phyloP scores from a whole-genome alignment of 2,797 vertebrate species.

The Hyperoplus immaculatus region DNA sequence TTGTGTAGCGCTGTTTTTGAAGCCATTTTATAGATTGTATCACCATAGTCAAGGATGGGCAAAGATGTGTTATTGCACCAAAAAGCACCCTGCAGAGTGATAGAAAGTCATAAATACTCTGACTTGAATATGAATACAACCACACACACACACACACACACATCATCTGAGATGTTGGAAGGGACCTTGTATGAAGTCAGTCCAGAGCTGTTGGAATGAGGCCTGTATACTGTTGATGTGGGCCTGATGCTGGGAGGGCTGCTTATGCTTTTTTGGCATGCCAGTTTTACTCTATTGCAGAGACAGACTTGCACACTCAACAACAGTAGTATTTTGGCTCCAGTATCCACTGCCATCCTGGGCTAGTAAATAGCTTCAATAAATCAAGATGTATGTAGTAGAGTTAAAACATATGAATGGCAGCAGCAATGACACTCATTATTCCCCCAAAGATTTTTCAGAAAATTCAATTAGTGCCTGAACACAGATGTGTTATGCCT shows the following conservation, averaged over 20 bases:
- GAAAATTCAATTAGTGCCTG: too few relatives aligned
- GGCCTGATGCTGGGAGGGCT: conserved; percentile 15
- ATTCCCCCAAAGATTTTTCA: background rate
- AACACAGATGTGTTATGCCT: background rate
- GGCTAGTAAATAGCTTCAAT: background rate
- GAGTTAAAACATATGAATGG: background rate
- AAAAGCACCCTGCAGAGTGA: conserved; percentile 10
- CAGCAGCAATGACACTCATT: background rate
- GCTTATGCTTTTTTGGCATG: conserved; percentile 19
- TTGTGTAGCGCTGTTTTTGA: too few relatives aligned
- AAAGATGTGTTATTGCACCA: conserved; percentile 23
- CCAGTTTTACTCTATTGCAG: conserved; percentile 23
- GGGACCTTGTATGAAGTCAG: conserved; percentile 31
- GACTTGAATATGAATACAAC: conserved; percentile 5
- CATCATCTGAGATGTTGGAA: conserved; percentile 6
- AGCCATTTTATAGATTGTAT: too few relatives aligned
- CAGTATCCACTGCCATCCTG: background rate
- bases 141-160: background rate
- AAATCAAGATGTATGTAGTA: conserved; percentile 1
- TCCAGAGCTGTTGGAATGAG: conserved; percentile 40
- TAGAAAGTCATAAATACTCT: conserved; percentile 11
- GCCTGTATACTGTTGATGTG: conserved; percentile 6
- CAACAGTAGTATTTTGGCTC: background rate
- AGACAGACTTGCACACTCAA: conserved; percentile 3
- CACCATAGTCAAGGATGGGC: background rate